Evolutionary conservation across 2,797 vertebrate genomes (phyloP), one percentile per base, ranked within the genome.

Genomic region (Rousettus madagascariensis): DNA sequence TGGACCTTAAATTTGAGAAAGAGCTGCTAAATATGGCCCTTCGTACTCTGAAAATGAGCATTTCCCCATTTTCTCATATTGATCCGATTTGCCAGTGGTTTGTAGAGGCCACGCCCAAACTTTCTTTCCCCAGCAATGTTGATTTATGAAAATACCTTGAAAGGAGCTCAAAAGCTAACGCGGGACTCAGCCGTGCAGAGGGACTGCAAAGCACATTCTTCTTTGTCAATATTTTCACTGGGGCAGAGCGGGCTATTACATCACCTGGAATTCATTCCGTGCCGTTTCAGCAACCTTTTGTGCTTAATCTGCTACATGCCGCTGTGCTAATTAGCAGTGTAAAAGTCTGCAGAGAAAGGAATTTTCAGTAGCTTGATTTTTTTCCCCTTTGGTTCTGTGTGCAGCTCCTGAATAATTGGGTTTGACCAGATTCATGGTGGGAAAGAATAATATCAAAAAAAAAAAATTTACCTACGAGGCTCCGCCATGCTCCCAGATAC

Each of bases 261-360:
- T 15, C 91, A 74, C 91, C 80, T 82, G 68, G 24, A 91, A 78
- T 83, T 68, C 79, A 61, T 28, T 49, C 71, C 51, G 26, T 94
- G 85, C 77, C 38, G 13, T 68, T 85, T 95, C 82, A 95, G 92
- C 82, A 84, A 66, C 28, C 88, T 88, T 91, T 86, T 38, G 51
- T 55, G 55, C 33, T 86, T 43, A 22, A 11, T 88, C 84, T 46
- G 43, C 51, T 83, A 7, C n/a, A 36, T 78, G 15, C 82, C 68
- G 26, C 69, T 92, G 30, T 63, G 72, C 74, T 93, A 86, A 79
- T 94, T 65, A 91, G 83, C 65, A 55, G 41, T 89, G 91, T 75
- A 78, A 80, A 80, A 94, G 65, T 89, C 68, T 94, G 46, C 95
- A 79, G 78, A 74, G 24, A 28, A 69, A 80, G 80, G 55, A 28